phyloP scores from a whole-genome alignment of 1,140 invertebrate species.

The Ladona fulva region DNA sequence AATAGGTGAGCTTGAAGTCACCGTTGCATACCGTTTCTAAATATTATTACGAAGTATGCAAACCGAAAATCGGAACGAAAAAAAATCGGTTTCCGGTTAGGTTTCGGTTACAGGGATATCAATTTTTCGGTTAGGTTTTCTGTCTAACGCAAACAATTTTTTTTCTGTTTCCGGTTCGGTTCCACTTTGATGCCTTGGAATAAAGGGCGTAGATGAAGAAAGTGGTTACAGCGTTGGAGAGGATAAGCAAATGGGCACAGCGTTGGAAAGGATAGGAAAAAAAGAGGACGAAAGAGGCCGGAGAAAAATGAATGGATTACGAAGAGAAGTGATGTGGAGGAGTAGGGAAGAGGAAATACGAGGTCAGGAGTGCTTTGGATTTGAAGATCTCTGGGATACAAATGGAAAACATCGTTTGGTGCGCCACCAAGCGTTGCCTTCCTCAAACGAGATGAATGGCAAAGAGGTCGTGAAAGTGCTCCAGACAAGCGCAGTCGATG shows the following conservation, averaged over 20 bases:
- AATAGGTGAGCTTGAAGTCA: too few relatives aligned
- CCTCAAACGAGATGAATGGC: not conserved
- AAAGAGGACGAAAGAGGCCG: not conserved
- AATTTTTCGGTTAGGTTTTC: too few relatives aligned
- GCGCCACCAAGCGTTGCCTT: not conserved
- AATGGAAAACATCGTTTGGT: slow-evolving; percentile 9
- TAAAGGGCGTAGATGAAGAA: too few relatives aligned
- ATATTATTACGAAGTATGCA: too few relatives aligned
- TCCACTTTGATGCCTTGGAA: too few relatives aligned
- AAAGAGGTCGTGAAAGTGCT: not conserved
- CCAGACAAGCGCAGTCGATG: not conserved
- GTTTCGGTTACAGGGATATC: too few relatives aligned
- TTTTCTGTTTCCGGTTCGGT: too few relatives aligned
- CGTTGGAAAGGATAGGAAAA: not conserved
- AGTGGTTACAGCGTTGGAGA: not conserved
- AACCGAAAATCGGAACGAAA: too few relatives aligned
- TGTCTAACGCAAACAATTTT: too few relatives aligned
- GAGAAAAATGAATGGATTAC: not conserved
- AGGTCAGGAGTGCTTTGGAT: not conserved
- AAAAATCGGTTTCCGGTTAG: too few relatives aligned
- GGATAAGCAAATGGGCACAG: too few relatives aligned
- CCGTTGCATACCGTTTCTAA: too few relatives aligned
- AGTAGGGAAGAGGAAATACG: not conserved
- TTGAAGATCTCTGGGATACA: not conserved
- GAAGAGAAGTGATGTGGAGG: not conserved